Percentiles rank a stretch among this genome's conserved stretches.
Evolutionary conservation across 2,113 vertebrate genomes (phyloP).

Genomic region (Lophochroa leadbeateri): DNA sequence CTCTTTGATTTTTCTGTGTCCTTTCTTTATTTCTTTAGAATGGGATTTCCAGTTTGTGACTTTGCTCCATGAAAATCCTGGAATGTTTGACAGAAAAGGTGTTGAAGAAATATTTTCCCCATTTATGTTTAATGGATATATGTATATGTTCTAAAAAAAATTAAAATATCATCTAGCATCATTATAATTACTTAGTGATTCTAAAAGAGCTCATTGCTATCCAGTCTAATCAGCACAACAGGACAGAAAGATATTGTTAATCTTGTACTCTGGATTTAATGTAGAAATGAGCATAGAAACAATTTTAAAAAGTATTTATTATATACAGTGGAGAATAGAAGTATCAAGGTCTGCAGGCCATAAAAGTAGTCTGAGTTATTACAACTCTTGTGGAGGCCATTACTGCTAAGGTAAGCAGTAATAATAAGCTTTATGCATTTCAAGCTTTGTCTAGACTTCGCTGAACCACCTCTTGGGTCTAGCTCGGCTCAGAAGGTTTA

Average conservation of each 20-base stretch:
- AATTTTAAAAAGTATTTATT: background rate
- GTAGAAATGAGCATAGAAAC: background rate
- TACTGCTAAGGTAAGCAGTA: background rate
- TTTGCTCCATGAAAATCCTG: background rate
- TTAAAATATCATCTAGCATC: background rate
- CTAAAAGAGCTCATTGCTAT: background rate
- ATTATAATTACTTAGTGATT: background rate
- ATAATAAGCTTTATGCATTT: background rate
- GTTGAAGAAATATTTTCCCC: background rate
- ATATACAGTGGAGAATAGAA: background rate
- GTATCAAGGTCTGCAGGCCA: background rate
- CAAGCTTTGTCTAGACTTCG: background rate
- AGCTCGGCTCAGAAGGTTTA: background rate
- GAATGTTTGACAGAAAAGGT: background rate
- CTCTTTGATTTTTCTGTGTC: background rate
- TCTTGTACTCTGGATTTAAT: background rate
- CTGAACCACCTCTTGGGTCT: background rate
- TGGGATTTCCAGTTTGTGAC: background rate
- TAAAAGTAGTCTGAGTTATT: background rate
- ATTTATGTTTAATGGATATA: background rate
- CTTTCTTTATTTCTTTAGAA: background rate
- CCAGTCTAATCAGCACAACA: background rate
- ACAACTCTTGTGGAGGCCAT: background rate
- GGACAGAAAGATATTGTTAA: background rate
- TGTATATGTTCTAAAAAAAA: background rate